These are phyloP conservation scores for Opisthocomus hoazin DNA, from an alignment of 2,113 vertebrate genomes.

Conservation along the genomic window DNA sequence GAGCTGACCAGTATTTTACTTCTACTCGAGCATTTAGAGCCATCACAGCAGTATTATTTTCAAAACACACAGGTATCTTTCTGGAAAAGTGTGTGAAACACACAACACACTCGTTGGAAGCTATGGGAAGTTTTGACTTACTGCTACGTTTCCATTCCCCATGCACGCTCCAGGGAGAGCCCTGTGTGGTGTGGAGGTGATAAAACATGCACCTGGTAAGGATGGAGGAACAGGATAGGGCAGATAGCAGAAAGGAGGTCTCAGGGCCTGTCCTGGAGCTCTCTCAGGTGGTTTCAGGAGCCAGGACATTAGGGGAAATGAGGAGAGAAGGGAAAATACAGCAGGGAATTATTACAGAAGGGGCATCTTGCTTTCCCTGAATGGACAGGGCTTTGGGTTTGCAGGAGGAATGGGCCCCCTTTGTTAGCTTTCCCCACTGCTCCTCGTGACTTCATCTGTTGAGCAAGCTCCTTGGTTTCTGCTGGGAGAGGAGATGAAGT, in stretches of 20 bases:
- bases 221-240: background rate
- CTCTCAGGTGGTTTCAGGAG: background rate
- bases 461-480: background rate
- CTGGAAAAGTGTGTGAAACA: background rate
- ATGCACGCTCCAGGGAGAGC: background rate
- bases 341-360: background rate
- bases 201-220: accelerated
- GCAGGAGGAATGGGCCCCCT: background rate
- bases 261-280: background rate
- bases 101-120: background rate
- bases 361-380: background rate
- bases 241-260: background rate
- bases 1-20: background rate
- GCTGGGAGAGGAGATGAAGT: background rate
- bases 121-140: background rate
- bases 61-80: background rate
- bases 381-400: background rate
- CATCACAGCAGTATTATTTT: background rate
- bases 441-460: background rate
- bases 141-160: background rate
- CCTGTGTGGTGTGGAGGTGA: background rate
- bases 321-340: background rate
- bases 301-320: background rate
- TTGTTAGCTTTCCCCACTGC: background rate
- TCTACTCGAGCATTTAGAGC: background rate